Evolutionary conservation across 2,888 invertebrate species (phyloP), one percentile per base, ranked within the genome.

Genomic region (Polylopha cassiicola): DNA sequence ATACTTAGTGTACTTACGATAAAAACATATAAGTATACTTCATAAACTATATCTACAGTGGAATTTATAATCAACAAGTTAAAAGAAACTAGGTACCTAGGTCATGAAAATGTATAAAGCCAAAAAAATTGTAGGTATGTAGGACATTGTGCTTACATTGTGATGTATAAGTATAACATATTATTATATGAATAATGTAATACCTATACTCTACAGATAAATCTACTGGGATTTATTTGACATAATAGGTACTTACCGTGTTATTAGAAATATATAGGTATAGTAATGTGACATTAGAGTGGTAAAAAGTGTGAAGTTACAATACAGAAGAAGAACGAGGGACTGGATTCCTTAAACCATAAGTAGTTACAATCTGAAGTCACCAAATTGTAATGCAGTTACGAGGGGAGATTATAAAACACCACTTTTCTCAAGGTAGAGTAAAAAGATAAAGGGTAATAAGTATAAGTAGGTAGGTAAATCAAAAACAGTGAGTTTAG

Each of bases 351-450:
- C 84, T 81, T 77, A 77, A 81, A 84, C 82, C 84, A 84, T 80
- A 84, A 80, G 84, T 77, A 68, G 74, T 84, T 84, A 84, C 84
- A 81, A 78, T 84, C 77, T 81, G 81, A 84, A 85, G 84, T 84
- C 75, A 84, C 86, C 85, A 85, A 82, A 75, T 79, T 79, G 76
- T 75, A 85, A 86, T 87, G 82, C 86, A 86, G 86, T 86, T 82
- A 86, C 86, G 86, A 87, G 86, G 82, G 84, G 86, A 87, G 86
- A 87, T 86, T 77, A 61, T 61, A 54, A 55, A 57, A 78, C 80
- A 84, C 84, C 84, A 82, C 85, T 78, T 59, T 43, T 50, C 48
- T 31, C 43, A 46, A 31, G 51, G 49, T 64, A 50, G 48, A 53
- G 42, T 44, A 62, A 51, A 57, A 62, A 62, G 43, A 34, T 44